Percentiles rank a stretch among this genome's conserved stretches.
phyloP scores from a whole-genome alignment of 64 coral and sea anemone species.

The Platygyra sinensis region DNA sequence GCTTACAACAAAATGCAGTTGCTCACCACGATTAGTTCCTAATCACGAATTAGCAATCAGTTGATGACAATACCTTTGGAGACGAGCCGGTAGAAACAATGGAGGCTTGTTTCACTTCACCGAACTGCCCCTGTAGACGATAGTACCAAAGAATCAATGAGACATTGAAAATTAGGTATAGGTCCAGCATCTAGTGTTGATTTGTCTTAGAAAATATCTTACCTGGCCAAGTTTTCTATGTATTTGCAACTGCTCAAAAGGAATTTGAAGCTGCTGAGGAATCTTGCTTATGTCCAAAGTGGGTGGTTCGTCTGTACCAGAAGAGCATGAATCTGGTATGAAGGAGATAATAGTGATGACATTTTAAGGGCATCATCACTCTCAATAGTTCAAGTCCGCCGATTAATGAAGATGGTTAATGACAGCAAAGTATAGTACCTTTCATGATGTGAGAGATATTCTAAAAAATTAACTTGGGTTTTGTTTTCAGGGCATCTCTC shows the following conservation, averaged over 20 bases:
- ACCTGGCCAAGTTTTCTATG: neutral
- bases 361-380: neutral
- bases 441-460: no score
- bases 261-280: neutral
- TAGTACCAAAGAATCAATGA: neutral
- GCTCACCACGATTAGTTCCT: neutral
- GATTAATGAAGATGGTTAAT: no score
- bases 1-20: no score
- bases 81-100: neutral
- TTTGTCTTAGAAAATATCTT: neutral
- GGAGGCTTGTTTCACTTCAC: conserved; percentile 14
- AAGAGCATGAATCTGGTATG: neutral
- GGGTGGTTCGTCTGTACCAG: neutral
- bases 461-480: no score
- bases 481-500: no score
- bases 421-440: no score
- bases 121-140: conserved; percentile 8
- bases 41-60: neutral
- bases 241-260: neutral
- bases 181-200: neutral
- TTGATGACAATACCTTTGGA: conserved; percentile 8
- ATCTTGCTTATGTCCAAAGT: conserved; percentile 7
- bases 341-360: neutral
- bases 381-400: no score
- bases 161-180: neutral